phyloP scores from a whole-genome alignment of 2,888 invertebrate species.

The Lissocephala sabroskyi region DNA sequence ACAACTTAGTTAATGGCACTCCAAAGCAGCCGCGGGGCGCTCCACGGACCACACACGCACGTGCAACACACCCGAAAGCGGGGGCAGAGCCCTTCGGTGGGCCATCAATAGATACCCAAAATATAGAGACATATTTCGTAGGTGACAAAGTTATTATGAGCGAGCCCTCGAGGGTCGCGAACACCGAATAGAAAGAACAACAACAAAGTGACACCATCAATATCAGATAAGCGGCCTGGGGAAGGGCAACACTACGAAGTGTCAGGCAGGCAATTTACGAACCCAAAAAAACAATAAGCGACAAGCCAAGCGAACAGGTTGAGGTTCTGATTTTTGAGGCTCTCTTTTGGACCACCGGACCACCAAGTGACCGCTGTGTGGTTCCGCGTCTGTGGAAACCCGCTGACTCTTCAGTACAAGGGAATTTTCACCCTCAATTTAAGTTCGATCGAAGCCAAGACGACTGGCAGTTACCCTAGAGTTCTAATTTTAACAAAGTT shows the following conservation, averaged over 20 bases:
- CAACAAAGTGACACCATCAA: conserved; percentile 53
- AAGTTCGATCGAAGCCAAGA: too few species aligned
- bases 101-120: conserved; percentile 23
- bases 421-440: too few species aligned
- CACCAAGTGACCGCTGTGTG: conserved; percentile 45
- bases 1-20: conserved; percentile 53
- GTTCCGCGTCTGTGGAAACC: conserved; percentile 20
- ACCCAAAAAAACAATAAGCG: conserved; percentile 48
- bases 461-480: too few species aligned
- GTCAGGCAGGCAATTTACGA: conserved; percentile 61
- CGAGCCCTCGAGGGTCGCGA: conserved; percentile 14
- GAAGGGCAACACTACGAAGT: conserved; percentile 34
- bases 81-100: conserved; percentile 38
- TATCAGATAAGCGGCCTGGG: conserved; percentile 51
- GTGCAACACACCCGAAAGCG: conserved; percentile 25
- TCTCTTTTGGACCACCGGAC: conserved; percentile 31
- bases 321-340: too few species aligned
- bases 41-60: conserved; percentile 9
- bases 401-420: conserved; percentile 61
- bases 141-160: conserved; percentile 68
- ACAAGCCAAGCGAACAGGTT: conserved; percentile 42
- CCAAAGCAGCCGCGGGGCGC: conserved; percentile 37
- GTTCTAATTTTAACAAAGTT: too few species aligned
- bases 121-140: conserved; percentile 59
- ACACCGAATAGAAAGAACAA: conserved; percentile 15